These are phyloP conservation scores for Cyprinodon brontotheroides DNA, from an alignment of 2,113 vertebrate genomes.

Conservation along the genomic window DNA sequence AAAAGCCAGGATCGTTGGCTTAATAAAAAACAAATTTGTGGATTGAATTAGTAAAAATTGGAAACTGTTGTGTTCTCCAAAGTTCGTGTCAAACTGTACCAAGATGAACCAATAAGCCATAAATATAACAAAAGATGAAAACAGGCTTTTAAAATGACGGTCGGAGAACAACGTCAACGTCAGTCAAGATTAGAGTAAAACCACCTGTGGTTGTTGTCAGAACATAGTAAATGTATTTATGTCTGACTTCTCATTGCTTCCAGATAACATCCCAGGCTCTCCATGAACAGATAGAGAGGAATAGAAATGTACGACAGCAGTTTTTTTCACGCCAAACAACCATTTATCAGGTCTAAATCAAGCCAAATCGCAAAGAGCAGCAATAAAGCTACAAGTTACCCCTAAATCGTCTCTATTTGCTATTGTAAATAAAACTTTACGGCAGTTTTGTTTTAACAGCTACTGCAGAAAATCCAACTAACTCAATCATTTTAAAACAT, in stretches of 20 bases:
- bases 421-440: background rate
- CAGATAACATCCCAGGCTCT: slow-evolving; percentile 13
- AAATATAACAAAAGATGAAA: slow-evolving; percentile 26
- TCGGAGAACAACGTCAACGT: slow-evolving; percentile 15
- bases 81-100: slow-evolving; percentile 44
- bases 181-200: slow-evolving; percentile 40
- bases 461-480: background rate
- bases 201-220: slow-evolving; percentile 17
- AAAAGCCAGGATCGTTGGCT: background rate
- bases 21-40: background rate
- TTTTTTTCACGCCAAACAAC: background rate
- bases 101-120: slow-evolving; percentile 54
- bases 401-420: background rate
- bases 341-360: background rate
- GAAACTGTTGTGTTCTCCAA: slow-evolving; percentile 24
- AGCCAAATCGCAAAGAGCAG: background rate
- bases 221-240: slow-evolving; percentile 16
- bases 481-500: background rate
- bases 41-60: slow-evolving; percentile 31
- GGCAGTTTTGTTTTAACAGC: background rate
- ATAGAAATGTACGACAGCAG: background rate
- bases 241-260: slow-evolving; percentile 24
- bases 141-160: slow-evolving; percentile 17
- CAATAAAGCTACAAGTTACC: background rate
- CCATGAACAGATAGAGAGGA: background rate